phyloP scores from a whole-genome alignment of 2,888 invertebrate species.

The Pyrochroa serraticornis region DNA sequence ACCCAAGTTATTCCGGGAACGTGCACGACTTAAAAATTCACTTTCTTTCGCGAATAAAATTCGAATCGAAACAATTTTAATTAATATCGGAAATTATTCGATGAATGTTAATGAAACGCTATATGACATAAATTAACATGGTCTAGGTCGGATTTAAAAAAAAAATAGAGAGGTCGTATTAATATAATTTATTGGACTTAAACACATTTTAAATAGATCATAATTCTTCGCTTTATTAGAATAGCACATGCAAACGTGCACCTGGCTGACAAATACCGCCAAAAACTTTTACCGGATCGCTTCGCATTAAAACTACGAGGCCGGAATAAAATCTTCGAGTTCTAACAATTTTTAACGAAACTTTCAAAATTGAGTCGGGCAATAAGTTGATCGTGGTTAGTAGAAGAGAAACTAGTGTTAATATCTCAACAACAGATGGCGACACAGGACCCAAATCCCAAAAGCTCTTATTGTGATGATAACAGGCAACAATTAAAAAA shows the following conservation, averaged over 20 bases:
- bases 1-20: neutral
- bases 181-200: slow-evolving; percentile 17
- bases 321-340: neutral
- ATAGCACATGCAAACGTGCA: slow-evolving; percentile 15
- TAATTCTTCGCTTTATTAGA: slow-evolving; percentile 10
- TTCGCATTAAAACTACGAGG: neutral
- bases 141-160: slow-evolving; percentile 6
- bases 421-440: too few species aligned
- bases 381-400: too few species aligned
- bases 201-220: slow-evolving; percentile 17
- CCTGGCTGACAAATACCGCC: slow-evolving; percentile 1
- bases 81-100: slow-evolving; percentile 3
- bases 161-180: slow-evolving; percentile 16
- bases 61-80: neutral
- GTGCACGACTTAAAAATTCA: neutral
- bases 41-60: neutral
- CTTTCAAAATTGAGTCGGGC: too few species aligned
- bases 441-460: too few species aligned
- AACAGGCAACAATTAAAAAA: too few species aligned
- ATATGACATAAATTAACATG: slow-evolving; percentile 13
- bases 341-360: too few species aligned
- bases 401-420: too few species aligned
- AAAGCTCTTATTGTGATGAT: too few species aligned
- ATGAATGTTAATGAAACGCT: slow-evolving; percentile 12
- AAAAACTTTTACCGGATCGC: neutral